phyloP scores from a whole-genome alignment of 2,113 vertebrate genomes.

The Varanus salvator region DNA sequence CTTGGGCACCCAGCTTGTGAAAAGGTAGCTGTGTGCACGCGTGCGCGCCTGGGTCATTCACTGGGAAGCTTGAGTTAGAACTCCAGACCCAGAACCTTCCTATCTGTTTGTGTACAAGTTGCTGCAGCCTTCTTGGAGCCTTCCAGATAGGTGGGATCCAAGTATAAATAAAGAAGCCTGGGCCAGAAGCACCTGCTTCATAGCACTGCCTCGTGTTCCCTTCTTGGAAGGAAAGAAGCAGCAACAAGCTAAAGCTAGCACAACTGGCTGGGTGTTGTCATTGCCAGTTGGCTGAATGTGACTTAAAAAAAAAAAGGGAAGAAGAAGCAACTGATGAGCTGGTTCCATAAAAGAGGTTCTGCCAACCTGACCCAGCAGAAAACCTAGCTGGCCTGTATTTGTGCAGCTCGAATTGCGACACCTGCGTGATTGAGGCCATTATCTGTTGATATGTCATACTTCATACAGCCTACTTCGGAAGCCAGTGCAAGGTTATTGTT shows the following conservation, averaged over 20 bases:
- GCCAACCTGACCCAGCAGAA: constrained; percentile 15
- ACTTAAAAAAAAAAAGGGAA: constrained; percentile 1
- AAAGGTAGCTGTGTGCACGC: too few species aligned
- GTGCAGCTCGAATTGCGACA: background rate
- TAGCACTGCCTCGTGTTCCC: constrained; percentile 15
- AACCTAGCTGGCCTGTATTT: background rate
- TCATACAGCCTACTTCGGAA: background rate
- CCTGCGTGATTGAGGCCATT: background rate
- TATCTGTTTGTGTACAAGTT: background rate
- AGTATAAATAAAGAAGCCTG: background rate
- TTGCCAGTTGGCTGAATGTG: constrained; percentile 17
- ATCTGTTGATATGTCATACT: background rate
- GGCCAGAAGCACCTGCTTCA: constrained; percentile 14
- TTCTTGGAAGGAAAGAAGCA: constrained; percentile 25
- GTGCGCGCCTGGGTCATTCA: background rate
- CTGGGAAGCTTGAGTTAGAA: constrained; percentile 13
- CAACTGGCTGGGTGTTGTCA: constrained; percentile 6
- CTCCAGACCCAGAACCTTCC: constrained; percentile 15
- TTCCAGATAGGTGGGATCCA: background rate
- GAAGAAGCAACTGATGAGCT: constrained; percentile 36
- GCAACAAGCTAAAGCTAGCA: constrained; percentile 10
- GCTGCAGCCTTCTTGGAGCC: background rate
- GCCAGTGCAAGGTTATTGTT: background rate
- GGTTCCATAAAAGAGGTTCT: background rate
- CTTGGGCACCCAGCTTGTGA: constrained; percentile 4